Evolutionary conservation across 2,888 invertebrate genomes (phyloP), one percentile per base, ranked within the genome.

Genomic region (Drosophila buzzatii): DNA sequence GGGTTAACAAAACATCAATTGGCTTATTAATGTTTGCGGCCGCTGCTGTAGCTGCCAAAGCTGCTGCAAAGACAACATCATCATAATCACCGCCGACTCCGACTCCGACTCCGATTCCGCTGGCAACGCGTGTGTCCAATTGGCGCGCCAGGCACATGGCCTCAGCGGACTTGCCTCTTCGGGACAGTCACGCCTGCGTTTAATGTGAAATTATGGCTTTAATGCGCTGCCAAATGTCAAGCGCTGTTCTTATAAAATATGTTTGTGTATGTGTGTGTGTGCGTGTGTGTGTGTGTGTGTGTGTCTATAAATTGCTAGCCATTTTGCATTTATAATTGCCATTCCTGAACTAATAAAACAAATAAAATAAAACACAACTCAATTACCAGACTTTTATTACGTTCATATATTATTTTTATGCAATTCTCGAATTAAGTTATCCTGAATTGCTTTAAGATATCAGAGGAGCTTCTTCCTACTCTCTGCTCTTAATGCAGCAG

Each of bases 1-100:
- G 82, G 89, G 86, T 88, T 88, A 88, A 88, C 86, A 88, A 85
- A 85, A 85, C 89, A 85, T 83, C 85, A 85, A 85, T 85, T 85
- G 85, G 82, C 85, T 85, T 85, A 85, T 85, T 88, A 88, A 85
- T 85, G 89, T 85, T 82, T 79, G 77, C 66, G 68, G 57, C 64
- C 52, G 61, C 12, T 14, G 42, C 23, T 10, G 16, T 10, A 37
- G 27, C 42, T 63, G 45, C 31, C 31, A 41, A 20, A 62, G 51
- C 68, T 51, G 55, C 61, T 57, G 27, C 59, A 60, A 59, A 72
- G 57, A 73, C 76, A 76, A 70, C 79, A 66, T 72, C n/a, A n/a
- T n/a, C 58, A 64, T 53, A 44, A 77, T 51, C 73, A 42, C 47
- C 62, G 47, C 49, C 63, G 57, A 41, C 62, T 47, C 68, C 66